Evolutionary conservation across 2,797 vertebrate species (phyloP), one percentile per base, ranked within the genome.

Genomic region (Morelia viridis): DNA sequence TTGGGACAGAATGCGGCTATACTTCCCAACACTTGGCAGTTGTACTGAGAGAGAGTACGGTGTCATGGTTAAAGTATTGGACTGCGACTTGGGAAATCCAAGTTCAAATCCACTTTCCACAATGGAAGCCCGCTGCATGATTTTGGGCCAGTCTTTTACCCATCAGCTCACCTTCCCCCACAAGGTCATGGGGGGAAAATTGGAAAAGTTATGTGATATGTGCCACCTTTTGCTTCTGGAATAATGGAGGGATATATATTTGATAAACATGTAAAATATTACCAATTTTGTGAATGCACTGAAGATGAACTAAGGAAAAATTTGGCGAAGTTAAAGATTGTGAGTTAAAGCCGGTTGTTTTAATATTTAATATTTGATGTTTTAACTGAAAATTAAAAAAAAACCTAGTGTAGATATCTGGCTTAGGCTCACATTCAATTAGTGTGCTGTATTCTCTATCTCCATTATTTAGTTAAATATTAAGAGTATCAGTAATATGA

Each of bases 401-500:
- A 28, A 60, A 91, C 11, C 8, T 28, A 13, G 5, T 62, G 17
- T 35, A 60, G 60, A 41, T 84, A 62, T n/a, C 60, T 71, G 61
- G 26, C 53, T 88, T 46, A 41, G 35, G 15, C 2, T 53, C 68
- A n/a, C 80, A 19, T 80, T 85, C 68, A 65, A 7, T 31, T 41
- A n/a, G 19, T 50, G 35, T 53, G 41, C 6, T 13, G 15, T 61
- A n/a, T 91, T 88, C 24, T 85, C 11, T 3, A 28, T 62, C 50
- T 28, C 62, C 87, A 56, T 87, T 93, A 64, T 86, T 94, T 90
- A 83, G 95, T 96, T 96, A 96, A 95, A 95, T 89, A 95, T 96
- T 95, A 93, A 95, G 56, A 94, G 61, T 76, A 89, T 89, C 56
- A 87, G 60, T 91, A 94, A 92, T 1, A 26, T 61, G 46, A 50